Conservation (phyloP, 2,113 vertebrate genomes). For the Parotia lawesii region DNA sequence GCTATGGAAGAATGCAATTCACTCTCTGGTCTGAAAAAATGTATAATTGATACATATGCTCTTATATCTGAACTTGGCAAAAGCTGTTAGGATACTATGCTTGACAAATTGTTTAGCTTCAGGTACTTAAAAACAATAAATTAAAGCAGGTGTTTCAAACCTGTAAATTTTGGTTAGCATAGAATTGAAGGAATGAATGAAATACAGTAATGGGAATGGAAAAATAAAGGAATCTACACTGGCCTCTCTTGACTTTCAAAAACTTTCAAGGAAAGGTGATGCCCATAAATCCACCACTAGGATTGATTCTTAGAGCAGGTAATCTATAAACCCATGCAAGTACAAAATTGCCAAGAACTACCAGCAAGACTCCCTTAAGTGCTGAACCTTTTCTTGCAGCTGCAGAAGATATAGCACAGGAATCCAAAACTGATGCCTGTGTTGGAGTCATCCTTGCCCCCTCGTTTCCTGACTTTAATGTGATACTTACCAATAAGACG, state of each 20-base stretch:
- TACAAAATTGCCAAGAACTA: neutral
- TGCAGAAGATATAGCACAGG: neutral
- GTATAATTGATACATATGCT: neutral
- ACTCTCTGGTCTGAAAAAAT: neutral
- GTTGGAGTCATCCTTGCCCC: neutral
- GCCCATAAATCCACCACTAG: no score
- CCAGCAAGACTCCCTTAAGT: neutral
- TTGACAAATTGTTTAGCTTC: neutral
- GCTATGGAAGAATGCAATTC: neutral
- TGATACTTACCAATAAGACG: neutral
- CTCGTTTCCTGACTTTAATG: neutral
- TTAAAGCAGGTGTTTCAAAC: neutral
- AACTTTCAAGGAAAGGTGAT: neutral
- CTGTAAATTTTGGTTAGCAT: neutral
- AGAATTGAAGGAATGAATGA: neutral
- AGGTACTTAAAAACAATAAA: neutral
- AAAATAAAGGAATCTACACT: neutral
- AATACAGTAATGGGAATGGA: neutral
- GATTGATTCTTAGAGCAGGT: neutral
- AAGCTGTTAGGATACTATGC: neutral
- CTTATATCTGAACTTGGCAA: neutral
- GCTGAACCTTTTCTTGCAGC: neutral
- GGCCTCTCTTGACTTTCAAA: neutral
- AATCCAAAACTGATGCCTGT: neutral
- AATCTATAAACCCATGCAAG: neutral